These are phyloP conservation scores for Cataglyphis livida DNA, from an alignment of 2,888 invertebrate species.

Conservation along the genomic window DNA sequence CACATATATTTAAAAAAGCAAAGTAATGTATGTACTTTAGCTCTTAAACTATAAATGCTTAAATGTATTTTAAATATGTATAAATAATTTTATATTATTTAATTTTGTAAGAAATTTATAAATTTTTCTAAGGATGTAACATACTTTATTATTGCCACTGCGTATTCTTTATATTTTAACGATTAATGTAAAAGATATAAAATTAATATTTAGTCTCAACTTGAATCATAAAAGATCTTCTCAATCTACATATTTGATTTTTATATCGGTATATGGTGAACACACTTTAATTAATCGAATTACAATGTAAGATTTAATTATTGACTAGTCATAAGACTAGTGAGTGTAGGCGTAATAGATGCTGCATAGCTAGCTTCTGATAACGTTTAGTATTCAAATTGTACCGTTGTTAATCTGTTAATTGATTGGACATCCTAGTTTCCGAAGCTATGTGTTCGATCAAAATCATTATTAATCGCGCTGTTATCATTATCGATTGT, in stretches of 20 bases:
- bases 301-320: conserved; percentile 25
- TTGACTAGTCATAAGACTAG: neutral
- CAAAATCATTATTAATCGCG: neutral
- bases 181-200: neutral
- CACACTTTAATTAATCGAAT: conserved; percentile 2
- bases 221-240: neutral
- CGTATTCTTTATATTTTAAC: neutral
- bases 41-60: neutral
- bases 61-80: neutral
- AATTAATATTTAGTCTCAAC: neutral
- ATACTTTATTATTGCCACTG: neutral
- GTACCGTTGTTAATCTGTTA: conserved; percentile 10
- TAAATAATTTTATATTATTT: conserved; percentile 20
- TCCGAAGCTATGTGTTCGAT: neutral
- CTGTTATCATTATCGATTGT: neutral
- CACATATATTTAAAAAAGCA: conserved; percentile 20
- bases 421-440: neutral
- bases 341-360: neutral
- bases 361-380: no score
- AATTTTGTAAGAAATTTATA: neutral
- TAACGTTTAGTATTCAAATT: conserved; percentile 12
- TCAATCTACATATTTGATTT: neutral
- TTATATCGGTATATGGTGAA: neutral
- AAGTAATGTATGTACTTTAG: conserved; percentile 1
- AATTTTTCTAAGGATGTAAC: neutral